phyloP scores from a whole-genome alignment of 2,113 vertebrate species.

The Alosa alosa region DNA sequence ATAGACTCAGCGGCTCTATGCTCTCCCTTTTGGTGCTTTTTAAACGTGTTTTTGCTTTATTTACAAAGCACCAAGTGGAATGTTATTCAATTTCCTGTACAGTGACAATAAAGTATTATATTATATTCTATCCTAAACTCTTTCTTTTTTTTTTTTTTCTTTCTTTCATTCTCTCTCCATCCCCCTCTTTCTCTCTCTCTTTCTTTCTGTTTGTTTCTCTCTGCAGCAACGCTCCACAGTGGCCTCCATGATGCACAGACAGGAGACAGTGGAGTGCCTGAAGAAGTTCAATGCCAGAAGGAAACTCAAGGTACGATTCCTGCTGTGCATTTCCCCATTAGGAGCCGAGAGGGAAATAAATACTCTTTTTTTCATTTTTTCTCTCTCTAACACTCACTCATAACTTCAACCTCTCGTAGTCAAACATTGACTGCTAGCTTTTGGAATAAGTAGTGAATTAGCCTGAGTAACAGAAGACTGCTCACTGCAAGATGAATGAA shows the following conservation, averaged over 20 bases:
- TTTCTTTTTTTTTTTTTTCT: background rate
- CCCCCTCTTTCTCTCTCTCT: background rate
- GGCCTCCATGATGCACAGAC: constrained; percentile 98
- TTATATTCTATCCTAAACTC: background rate
- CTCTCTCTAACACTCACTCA: background rate
- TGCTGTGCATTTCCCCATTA: background rate
- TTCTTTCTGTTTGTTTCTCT: constrained; percentile 11
- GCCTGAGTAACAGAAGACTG: background rate
- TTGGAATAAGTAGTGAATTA: background rate
- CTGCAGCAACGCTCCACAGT: constrained; percentile 96
- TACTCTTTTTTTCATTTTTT: constrained; percentile 33
- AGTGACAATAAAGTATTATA: too few species aligned
- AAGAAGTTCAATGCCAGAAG: constrained; percentile 98
- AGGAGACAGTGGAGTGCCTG: constrained; percentile 98
- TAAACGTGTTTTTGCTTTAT: too few species aligned
- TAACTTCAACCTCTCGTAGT: background rate
- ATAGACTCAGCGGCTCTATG: too few species aligned
- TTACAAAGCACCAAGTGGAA: too few species aligned
- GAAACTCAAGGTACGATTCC: constrained; percentile 88
- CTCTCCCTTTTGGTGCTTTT: too few species aligned
- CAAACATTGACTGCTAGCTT: background rate
- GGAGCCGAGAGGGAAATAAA: background rate
- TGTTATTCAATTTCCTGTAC: too few species aligned
- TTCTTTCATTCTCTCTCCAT: background rate
- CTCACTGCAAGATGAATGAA: background rate